Evolutionary conservation across 1,140 invertebrate species (phyloP).

Genomic region (Melipona quadrifasciata): DNA sequence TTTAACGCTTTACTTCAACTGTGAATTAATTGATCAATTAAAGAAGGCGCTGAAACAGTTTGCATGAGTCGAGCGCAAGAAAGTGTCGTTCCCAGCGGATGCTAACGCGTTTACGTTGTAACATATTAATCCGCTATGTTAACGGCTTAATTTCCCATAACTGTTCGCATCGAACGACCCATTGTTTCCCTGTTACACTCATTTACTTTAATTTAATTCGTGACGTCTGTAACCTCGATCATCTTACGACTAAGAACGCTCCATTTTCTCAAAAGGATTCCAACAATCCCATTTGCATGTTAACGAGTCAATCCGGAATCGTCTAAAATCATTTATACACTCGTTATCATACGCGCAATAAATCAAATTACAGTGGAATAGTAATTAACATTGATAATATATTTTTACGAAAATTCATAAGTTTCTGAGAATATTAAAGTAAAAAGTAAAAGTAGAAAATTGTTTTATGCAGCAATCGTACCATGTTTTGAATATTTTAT

Average conservation of each 20-base stretch:
- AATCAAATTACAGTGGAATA: not conserved
- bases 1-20: not conserved
- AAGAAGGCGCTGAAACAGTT: not conserved
- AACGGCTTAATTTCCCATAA: conserved; percentile 46
- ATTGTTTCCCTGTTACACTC: not conserved
- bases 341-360: not conserved
- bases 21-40: not conserved
- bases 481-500: no score
- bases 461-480: no score
- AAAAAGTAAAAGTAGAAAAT: no score
- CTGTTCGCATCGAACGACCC: conserved; percentile 29
- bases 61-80: not conserved
- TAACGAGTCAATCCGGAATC: not conserved
- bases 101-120: conserved; percentile 28
- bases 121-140: conserved; percentile 38
- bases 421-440: no score
- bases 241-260: not conserved
- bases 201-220: not conserved
- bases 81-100: not conserved
- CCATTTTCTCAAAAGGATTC: not conserved
- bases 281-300: not conserved
- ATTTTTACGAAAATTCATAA: no score
- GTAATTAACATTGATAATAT: not conserved
- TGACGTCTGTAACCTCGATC: not conserved
- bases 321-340: not conserved